A percentile compares a stretch with the other conserved stretches of the same genome.
Evolutionary conservation across 1,140 invertebrate genomes (phyloP).

Genomic region (Dinothrombium tinctorium): DNA sequence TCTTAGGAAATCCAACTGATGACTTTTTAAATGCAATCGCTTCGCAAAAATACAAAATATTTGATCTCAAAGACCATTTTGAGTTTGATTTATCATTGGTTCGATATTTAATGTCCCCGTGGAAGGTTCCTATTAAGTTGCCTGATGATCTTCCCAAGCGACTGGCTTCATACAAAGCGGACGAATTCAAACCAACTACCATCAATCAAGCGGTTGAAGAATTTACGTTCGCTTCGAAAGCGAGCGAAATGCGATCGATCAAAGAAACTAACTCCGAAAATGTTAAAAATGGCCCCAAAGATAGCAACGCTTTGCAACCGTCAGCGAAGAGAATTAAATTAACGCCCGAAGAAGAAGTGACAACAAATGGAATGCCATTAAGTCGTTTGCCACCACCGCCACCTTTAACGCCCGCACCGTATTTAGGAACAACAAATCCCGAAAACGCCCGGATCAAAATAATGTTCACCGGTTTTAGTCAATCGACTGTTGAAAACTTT

Average conservation of each 20-base stretch:
- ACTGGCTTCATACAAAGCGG: not conserved
- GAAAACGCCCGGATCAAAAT: slow-evolving; percentile 1
- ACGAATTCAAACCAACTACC: not conserved
- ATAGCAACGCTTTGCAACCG: not conserved
- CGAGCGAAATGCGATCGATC: no score
- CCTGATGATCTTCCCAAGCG: slow-evolving; percentile 34
- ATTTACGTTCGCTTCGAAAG: no score
- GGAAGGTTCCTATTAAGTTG: slow-evolving; percentile 72
- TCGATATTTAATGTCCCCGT: slow-evolving; percentile 68
- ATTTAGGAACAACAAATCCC: not conserved
- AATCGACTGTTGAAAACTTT: not conserved
- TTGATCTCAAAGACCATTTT: slow-evolving; percentile 49
- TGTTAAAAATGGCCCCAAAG: not conserved
- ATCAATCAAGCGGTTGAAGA: no score
- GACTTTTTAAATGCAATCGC: slow-evolving; percentile 41
- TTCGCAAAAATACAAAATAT: slow-evolving; percentile 68
- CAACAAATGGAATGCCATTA: not conserved
- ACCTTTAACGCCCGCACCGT: not conserved
- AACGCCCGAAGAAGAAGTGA: not conserved
- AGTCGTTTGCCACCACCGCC: not conserved
- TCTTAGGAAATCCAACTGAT: slow-evolving; percentile 56
- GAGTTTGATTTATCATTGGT: slow-evolving; percentile 61
- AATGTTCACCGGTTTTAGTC: slow-evolving; percentile 4
- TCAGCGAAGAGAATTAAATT: not conserved
- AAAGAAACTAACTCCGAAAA: no score